Percentiles rank a stretch among this genome's conserved stretches.
phyloP scores from a whole-genome alignment of 92 coral and sea anemone genomes.

The Phenganax marumi region DNA sequence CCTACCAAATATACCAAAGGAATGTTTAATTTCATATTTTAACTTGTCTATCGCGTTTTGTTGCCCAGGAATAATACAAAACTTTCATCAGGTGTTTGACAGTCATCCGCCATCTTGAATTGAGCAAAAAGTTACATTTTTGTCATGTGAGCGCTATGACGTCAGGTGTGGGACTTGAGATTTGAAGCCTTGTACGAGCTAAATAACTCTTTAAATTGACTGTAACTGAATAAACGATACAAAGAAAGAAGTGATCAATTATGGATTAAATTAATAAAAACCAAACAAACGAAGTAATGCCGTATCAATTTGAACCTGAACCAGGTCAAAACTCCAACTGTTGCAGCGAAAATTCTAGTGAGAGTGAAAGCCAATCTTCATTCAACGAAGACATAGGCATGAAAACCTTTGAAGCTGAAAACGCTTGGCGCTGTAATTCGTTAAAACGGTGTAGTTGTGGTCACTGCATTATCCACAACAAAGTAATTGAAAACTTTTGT shows the following conservation, averaged over 20 bases:
- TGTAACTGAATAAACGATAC: neutral
- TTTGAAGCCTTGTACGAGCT: neutral
- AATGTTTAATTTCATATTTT: neutral
- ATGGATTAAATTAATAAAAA: conserved; percentile 20
- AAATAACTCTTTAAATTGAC: neutral
- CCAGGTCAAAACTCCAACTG: conserved; percentile 17
- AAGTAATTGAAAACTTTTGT: neutral
- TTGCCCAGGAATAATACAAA: neutral
- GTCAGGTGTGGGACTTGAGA: conserved; percentile 8
- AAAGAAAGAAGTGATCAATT: neutral
- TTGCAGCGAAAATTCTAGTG: neutral
- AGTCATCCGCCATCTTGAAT: neutral
- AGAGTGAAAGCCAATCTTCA: neutral
- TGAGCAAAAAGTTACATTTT: neutral
- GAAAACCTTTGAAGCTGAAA: neutral
- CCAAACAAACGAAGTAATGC: conserved; percentile 30
- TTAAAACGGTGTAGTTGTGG: neutral
- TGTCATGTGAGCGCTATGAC: conserved; percentile 1
- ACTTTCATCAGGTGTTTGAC: neutral
- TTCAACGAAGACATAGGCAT: neutral
- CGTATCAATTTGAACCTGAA: conserved; percentile 35
- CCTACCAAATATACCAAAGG: neutral
- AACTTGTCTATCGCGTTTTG: neutral
- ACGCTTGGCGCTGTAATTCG: neutral
- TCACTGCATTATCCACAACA: neutral